phyloP scores from a whole-genome alignment of 1,140 invertebrate genomes.

The Arctopsyche grandis region DNA sequence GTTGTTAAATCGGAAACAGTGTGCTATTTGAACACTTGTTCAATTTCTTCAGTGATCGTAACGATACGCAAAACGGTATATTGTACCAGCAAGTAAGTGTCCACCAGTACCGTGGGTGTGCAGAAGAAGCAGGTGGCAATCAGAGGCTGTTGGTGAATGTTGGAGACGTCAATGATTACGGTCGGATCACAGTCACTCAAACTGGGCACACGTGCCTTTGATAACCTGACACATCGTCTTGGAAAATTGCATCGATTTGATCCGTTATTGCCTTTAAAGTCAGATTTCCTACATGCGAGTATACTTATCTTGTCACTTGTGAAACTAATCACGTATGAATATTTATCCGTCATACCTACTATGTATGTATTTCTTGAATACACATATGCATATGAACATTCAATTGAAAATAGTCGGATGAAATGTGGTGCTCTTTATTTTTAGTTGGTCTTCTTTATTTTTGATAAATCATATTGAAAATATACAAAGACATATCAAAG shows the following conservation, averaged over 20 bases:
- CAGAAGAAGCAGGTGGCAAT: slow-evolving; percentile 21
- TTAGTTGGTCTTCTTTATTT: too few species aligned
- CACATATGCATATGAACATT: too few species aligned
- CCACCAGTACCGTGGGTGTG: neutral
- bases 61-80: neutral
- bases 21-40: neutral
- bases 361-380: too few species aligned
- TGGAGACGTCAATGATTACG: neutral
- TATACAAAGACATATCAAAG: too few species aligned
- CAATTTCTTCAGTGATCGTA: neutral
- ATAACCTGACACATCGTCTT: slow-evolving; percentile 4
- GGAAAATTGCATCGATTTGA: neutral
- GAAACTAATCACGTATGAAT: too few species aligned
- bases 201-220: neutral
- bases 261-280: neutral
- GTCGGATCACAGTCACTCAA: neutral
- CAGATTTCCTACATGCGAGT: too few species aligned
- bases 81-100: neutral
- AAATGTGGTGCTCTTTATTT: too few species aligned
- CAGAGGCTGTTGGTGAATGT: neutral
- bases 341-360: too few species aligned
- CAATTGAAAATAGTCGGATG: too few species aligned
- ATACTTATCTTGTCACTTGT: too few species aligned
- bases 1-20: too few species aligned
- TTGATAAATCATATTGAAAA: too few species aligned